Percentiles rank a stretch among this genome's conserved stretches.
Evolutionary conservation across 2,888 invertebrate species (phyloP).

Genomic region (Molanna angustata): DNA sequence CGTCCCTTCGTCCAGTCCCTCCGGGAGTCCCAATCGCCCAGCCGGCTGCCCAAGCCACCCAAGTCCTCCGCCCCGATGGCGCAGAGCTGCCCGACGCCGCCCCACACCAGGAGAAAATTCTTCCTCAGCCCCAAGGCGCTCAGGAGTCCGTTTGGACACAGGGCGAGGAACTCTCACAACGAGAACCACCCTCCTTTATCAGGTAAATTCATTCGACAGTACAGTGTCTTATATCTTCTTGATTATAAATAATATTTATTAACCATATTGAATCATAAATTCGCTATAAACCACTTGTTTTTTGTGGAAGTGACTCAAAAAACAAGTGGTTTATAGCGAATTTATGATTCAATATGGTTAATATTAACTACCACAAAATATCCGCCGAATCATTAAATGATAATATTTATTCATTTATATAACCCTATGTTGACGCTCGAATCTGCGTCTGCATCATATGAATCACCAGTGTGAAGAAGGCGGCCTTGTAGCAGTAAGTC

Average conservation of each 20-base stretch:
- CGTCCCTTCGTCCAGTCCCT: constrained; percentile 29
- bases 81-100: constrained; percentile 80
- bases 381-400: too few relatives aligned
- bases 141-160: constrained; percentile 70
- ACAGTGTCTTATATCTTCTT: background rate
- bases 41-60: constrained; percentile 55
- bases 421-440: too few relatives aligned
- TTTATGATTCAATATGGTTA: too few relatives aligned
- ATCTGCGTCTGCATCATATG: too few relatives aligned
- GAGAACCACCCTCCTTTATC: constrained; percentile 68
- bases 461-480: too few relatives aligned
- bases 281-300: too few relatives aligned
- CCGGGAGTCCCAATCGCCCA: constrained; percentile 20
- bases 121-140: constrained; percentile 79
- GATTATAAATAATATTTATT: background rate
- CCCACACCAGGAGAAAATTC: constrained; percentile 71
- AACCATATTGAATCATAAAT: too few relatives aligned
- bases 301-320: too few relatives aligned
- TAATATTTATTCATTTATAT: background rate
- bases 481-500: too few relatives aligned
- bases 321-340: too few relatives aligned
- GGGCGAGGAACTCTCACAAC: constrained; percentile 45
- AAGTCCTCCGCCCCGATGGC: constrained; percentile 60
- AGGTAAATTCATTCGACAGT: constrained; percentile 50
- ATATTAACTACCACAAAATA: too few relatives aligned